These are phyloP conservation scores for Aethina tumida DNA, from an alignment of 1,140 invertebrate species.

Conservation along the genomic window DNA sequence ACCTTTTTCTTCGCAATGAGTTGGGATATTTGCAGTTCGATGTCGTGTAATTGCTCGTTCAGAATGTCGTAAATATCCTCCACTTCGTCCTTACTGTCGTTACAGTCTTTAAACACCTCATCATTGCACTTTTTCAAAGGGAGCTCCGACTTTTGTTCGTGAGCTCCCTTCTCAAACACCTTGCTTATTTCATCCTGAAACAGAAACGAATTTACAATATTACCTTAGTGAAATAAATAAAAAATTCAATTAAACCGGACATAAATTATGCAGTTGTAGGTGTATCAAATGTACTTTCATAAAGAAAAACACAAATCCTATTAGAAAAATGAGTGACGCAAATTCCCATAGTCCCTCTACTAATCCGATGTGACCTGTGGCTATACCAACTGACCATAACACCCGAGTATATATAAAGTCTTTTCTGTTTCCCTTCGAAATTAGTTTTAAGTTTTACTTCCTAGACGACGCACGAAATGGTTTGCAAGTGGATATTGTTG, in stretches of 20 bases:
- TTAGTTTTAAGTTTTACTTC: slow-evolving; percentile 1
- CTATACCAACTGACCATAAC: slow-evolving; percentile 13
- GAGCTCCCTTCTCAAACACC: slow-evolving; percentile 16
- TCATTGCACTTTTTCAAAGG: slow-evolving; percentile 4
- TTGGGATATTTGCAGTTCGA: slow-evolving; percentile 14
- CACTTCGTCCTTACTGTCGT: slow-evolving; percentile 14
- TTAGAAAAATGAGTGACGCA: slow-evolving; percentile 15
- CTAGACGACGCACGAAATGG: neutral
- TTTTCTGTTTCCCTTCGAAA: neutral
- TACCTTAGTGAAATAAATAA: too few species aligned
- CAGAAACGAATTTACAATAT: slow-evolving; percentile 5
- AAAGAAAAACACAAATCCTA: slow-evolving; percentile 5
- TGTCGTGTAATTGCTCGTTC: slow-evolving; percentile 6
- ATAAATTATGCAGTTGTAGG: slow-evolving; percentile 1
- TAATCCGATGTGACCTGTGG: slow-evolving; percentile 25
- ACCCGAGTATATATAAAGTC: slow-evolving; percentile 22
- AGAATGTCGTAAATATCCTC: neutral
- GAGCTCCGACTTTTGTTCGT: slow-evolving; percentile 2
- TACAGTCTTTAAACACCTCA: too few species aligned
- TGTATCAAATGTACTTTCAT: slow-evolving; percentile 8
- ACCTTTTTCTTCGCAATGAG: too few species aligned
- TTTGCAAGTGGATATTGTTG: too few species aligned
- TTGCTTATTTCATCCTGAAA: slow-evolving; percentile 26
- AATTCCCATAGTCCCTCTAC: slow-evolving; percentile 30
- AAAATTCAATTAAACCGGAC: neutral